Percentiles rank a stretch among this genome's conserved stretches.
These are phyloP conservation scores for Scytalopus superciliaris DNA, from an alignment of 2,113 vertebrate genomes.

Conservation along the genomic window DNA sequence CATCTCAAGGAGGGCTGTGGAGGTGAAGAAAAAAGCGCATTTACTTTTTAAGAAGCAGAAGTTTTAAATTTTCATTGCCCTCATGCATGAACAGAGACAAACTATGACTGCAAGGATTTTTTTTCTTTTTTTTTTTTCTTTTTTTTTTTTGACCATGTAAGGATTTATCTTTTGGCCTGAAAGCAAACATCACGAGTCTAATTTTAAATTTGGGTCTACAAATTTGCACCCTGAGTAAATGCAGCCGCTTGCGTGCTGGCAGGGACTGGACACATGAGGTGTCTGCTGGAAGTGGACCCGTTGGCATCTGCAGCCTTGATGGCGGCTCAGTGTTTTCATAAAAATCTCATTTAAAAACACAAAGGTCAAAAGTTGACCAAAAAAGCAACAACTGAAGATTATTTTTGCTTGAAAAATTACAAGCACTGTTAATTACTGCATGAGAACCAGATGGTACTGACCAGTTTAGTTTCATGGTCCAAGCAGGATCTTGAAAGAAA, in stretches of 20 bases:
- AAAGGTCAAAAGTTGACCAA: slow-evolving; percentile 26
- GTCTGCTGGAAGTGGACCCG: neutral
- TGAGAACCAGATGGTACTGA: slow-evolving; percentile 40
- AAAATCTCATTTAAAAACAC: slow-evolving; percentile 17
- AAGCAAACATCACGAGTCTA: neutral
- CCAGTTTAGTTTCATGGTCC: neutral
- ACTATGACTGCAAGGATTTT: neutral
- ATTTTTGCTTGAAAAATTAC: slow-evolving; percentile 28
- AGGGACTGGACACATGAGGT: neutral
- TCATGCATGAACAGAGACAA: neutral
- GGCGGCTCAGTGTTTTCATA: neutral
- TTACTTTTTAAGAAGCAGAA: neutral
- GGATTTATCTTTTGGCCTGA: neutral
- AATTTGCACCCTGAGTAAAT: neutral
- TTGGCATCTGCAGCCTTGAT: neutral
- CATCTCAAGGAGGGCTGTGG: neutral
- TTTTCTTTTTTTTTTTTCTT: neutral
- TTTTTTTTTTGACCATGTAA: slow-evolving; percentile 1
- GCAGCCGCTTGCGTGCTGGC: neutral
- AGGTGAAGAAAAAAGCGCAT: neutral
- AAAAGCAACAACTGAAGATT: neutral
- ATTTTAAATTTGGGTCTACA: neutral
- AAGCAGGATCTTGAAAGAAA: neutral
- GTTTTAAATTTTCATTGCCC: neutral
- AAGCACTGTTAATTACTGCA: slow-evolving; percentile 13